Evolutionary conservation across 2,797 vertebrate genomes (phyloP).

Genomic region (Menidia menidia): DNA sequence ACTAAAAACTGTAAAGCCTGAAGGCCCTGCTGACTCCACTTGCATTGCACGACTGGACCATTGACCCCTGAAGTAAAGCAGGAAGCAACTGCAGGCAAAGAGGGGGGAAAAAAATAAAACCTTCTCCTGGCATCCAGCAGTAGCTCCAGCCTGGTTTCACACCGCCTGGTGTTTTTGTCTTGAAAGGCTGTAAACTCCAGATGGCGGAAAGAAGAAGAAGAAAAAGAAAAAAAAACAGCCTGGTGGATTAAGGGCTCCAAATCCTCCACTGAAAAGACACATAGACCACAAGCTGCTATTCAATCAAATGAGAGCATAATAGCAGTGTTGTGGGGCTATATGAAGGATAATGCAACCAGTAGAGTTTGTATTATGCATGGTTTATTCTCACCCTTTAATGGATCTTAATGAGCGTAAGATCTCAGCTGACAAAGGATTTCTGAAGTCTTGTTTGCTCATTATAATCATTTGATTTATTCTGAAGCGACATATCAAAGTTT

Average conservation of each 20-base stretch:
- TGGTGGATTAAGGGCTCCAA: slow-evolving; percentile 83
- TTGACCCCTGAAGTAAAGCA: slow-evolving; percentile 67
- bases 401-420: slow-evolving; percentile 72
- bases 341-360: slow-evolving; percentile 71
- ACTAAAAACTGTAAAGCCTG: slow-evolving; percentile 20
- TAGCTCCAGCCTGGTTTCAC: slow-evolving; percentile 73
- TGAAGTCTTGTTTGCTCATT: slow-evolving; percentile 66
- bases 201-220: slow-evolving; percentile 74
- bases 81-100: slow-evolving; percentile 44
- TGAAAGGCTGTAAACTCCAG: slow-evolving; percentile 84
- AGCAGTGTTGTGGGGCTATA: slow-evolving; percentile 70
- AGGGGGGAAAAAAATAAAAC: slow-evolving; percentile 6
- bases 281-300: slow-evolving; percentile 75
- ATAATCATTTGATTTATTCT: slow-evolving; percentile 67
- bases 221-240: slow-evolving; percentile 69
- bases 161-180: slow-evolving; percentile 83
- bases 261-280: slow-evolving; percentile 82
- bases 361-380: slow-evolving; percentile 75
- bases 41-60: slow-evolving; percentile 58
- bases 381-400: slow-evolving; percentile 75
- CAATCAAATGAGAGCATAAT: slow-evolving; percentile 77
- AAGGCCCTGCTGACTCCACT: slow-evolving; percentile 22
- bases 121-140: slow-evolving; percentile 62
- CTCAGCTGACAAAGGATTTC: slow-evolving; percentile 57
- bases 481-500: slow-evolving; percentile 49